These are phyloP conservation scores for Nasonia longicornis DNA, from an alignment of 1,140 invertebrate genomes.

Conservation along the genomic window DNA sequence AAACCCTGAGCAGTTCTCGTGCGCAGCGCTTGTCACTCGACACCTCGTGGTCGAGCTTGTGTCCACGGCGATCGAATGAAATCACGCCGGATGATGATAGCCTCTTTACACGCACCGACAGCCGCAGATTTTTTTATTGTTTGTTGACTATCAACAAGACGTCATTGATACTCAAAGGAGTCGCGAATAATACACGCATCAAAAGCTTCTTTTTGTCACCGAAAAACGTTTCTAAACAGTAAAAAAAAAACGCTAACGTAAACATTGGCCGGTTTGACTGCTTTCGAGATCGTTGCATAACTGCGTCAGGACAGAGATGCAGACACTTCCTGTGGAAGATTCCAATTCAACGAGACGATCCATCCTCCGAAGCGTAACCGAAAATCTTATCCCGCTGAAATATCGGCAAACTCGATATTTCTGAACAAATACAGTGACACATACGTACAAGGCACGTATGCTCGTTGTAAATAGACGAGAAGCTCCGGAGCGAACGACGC, in stretches of 20 bases:
- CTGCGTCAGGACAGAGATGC: background rate
- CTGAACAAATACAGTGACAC: too few species aligned
- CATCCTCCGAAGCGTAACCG: too few species aligned
- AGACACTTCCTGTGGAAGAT: background rate
- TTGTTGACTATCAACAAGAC: too few species aligned
- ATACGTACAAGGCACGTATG: too few species aligned
- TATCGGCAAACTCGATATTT: too few species aligned
- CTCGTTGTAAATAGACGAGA: background rate
- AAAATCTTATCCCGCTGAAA: too few species aligned
- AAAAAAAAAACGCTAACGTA: too few species aligned
- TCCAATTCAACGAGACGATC: background rate
- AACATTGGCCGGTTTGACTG: background rate
- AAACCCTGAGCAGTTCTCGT: background rate
- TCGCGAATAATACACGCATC: too few species aligned
- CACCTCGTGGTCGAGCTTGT: background rate
- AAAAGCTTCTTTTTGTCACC: too few species aligned
- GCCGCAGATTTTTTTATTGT: background rate
- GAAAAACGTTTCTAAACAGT: too few species aligned
- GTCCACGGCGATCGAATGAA: constrained; percentile 1
- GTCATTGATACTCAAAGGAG: too few species aligned
- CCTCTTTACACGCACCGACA: background rate
- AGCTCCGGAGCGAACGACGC: background rate
- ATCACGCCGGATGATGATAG: background rate
- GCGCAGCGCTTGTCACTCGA: background rate
- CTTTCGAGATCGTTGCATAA: background rate